A percentile compares a stretch with the other conserved stretches of the same genome.
Evolutionary conservation across 2,888 invertebrate species (phyloP).

Genomic region (Zaprionus bogoriensis): DNA sequence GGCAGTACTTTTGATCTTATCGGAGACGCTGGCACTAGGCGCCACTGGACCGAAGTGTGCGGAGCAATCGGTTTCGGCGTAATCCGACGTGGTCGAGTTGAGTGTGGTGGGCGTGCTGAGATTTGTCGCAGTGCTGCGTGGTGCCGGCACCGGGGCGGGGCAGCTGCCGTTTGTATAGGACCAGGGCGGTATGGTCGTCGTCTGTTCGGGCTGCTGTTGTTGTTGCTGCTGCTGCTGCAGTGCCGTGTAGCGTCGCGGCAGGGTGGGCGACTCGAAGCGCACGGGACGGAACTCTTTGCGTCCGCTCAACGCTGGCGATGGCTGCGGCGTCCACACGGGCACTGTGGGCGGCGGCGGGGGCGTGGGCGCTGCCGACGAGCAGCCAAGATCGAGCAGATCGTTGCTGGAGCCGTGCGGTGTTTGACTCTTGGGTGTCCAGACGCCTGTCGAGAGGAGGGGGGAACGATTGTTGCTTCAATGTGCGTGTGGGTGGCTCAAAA

Average conservation of each 20-base stretch:
- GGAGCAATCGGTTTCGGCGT: constrained; percentile 63
- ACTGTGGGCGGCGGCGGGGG: constrained; percentile 85
- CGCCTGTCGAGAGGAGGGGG: constrained; percentile 67
- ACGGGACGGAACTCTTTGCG: constrained; percentile 92
- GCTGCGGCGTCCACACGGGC: constrained; percentile 91
- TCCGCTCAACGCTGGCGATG: constrained; percentile 87
- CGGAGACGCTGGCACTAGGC: constrained; percentile 77
- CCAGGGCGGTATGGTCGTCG: constrained; percentile 63
- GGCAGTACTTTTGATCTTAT: constrained; percentile 81
- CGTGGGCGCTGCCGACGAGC: constrained; percentile 81
- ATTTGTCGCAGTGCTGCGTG: constrained; percentile 62
- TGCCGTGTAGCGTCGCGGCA: constrained; percentile 83
- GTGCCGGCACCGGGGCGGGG: constrained; percentile 37
- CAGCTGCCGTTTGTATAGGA: constrained; percentile 51
- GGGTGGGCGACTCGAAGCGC: constrained; percentile 88
- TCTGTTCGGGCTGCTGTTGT: constrained; percentile 28
- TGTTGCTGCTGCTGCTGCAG: constrained; percentile 48
- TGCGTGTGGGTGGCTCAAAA: constrained; percentile 11
- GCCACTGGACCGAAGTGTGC: constrained; percentile 61
- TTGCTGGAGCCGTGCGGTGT: constrained; percentile 78
- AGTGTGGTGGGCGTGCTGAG: constrained; percentile 20
- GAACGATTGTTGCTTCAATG: not conserved
- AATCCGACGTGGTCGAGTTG: constrained; percentile 63
- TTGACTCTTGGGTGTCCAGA: constrained; percentile 81
- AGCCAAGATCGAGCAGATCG: constrained; percentile 62